These are phyloP conservation scores for Tachina grossa DNA, from an alignment of 2,888 invertebrate genomes.

Conservation along the genomic window DNA sequence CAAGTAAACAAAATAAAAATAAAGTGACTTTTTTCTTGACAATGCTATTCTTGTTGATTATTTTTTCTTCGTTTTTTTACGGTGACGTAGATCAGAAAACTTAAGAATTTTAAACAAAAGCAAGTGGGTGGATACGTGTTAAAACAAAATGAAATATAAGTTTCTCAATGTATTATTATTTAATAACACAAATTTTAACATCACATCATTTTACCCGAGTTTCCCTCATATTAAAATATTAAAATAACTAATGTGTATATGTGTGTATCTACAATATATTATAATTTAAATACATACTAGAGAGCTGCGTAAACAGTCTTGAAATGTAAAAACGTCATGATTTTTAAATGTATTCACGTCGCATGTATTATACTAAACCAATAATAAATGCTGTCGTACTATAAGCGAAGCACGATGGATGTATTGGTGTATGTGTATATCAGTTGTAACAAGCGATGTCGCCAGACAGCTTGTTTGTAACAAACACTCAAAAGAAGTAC, in stretches of 20 bases:
- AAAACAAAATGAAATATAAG: background rate
- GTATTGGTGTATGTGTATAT: too few species aligned
- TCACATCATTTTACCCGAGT: constrained; percentile 43
- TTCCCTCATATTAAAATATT: background rate
- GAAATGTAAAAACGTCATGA: too few species aligned
- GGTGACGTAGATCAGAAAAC: constrained; percentile 31
- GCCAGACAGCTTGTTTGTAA: too few species aligned
- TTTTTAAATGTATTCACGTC: too few species aligned
- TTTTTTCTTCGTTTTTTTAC: background rate
- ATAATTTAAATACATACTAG: background rate
- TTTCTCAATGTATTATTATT: background rate
- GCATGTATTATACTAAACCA: too few species aligned
- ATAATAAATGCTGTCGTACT: too few species aligned
- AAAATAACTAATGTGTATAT: background rate
- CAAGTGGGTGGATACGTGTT: constrained; percentile 42
- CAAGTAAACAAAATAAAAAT: constrained; percentile 39
- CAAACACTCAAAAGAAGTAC: too few species aligned
- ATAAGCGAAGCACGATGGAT: too few species aligned
- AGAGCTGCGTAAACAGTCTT: too few species aligned
- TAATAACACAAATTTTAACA: constrained; percentile 6
- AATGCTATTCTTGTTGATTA: constrained; percentile 16
- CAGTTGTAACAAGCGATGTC: too few species aligned
- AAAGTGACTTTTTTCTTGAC: constrained; percentile 31
- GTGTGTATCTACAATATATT: background rate
- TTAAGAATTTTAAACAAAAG: constrained; percentile 8